A percentile compares a stretch with the other conserved stretches of the same genome.
Evolutionary conservation across 2,888 invertebrate species (phyloP).

Genomic region (Ophion obscuratus): DNA sequence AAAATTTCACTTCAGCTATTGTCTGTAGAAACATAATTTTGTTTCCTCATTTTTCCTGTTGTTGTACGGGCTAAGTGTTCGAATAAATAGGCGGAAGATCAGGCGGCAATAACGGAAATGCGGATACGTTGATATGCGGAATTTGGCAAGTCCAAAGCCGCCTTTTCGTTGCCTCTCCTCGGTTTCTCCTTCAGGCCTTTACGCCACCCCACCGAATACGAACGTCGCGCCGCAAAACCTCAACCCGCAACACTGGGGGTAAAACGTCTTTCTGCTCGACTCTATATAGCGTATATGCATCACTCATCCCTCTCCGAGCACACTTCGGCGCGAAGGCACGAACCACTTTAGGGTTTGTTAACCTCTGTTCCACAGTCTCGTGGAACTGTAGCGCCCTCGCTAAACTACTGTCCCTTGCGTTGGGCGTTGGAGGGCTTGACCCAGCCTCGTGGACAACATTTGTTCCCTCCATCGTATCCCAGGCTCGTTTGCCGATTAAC

Average conservation of each 20-base stretch:
- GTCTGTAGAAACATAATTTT: not conserved
- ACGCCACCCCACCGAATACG: not conserved
- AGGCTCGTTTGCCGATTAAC: conserved; percentile 13
- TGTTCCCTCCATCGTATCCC: conserved; percentile 16
- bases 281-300: conserved; percentile 8
- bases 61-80: too few relatives aligned
- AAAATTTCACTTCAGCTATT: not conserved
- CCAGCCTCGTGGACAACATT: conserved; percentile 34
- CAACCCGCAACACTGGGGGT: not conserved
- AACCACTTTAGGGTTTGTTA: conserved; percentile 73
- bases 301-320: conserved; percentile 10
- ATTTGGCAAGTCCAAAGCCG: not conserved
- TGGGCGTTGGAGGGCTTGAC: conserved; percentile 45
- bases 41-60: not conserved
- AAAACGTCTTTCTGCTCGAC: too few relatives aligned
- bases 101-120: not conserved
- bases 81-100: not conserved
- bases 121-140: conserved; percentile 30
- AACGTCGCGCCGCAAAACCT: conserved; percentile 12
- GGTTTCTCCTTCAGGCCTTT: not conserved
- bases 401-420: conserved; percentile 14
- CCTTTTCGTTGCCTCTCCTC: not conserved
- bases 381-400: conserved; percentile 22
- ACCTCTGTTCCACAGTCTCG: conserved; percentile 64
- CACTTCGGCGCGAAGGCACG: conserved; percentile 63